Conservation (phyloP, 2,888 invertebrate species). For the Bellardia pandia region DNA sequence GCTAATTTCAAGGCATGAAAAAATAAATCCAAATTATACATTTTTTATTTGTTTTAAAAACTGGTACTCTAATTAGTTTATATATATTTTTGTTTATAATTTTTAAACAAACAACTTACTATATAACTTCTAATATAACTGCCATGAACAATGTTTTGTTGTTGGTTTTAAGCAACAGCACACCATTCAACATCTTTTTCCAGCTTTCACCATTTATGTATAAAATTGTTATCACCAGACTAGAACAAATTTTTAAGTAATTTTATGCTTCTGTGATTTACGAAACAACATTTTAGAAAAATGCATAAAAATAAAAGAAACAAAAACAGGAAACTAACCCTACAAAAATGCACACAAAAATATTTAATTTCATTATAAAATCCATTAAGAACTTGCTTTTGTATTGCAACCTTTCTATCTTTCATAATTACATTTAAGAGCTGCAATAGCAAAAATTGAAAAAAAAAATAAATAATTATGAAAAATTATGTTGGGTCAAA, state of each 20-base stretch:
- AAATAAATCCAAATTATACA: no score
- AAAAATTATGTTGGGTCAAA: neutral
- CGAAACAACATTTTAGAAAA: constrained; percentile 15
- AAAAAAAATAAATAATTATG: neutral
- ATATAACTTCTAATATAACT: neutral
- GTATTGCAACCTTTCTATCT: neutral
- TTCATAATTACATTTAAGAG: neutral
- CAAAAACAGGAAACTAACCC: neutral
- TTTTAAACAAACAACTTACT: neutral
- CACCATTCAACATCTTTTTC: neutral
- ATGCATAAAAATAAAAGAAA: neutral
- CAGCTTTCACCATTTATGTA: constrained; percentile 45
- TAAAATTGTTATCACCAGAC: constrained; percentile 60
- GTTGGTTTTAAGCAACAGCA: neutral
- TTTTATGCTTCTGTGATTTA: constrained; percentile 61
- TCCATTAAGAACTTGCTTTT: constrained; percentile 16
- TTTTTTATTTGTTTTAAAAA: no score
- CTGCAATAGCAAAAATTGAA: neutral
- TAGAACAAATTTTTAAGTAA: constrained; percentile 60
- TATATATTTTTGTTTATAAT: neutral
- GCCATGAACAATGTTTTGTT: neutral
- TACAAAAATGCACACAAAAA: constrained; percentile 6
- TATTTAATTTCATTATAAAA: constrained; percentile 36
- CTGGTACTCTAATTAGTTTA: constrained; percentile 1
- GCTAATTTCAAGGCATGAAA: no score